Base-by-base conservation (phyloP, 92 coral and sea anemone species). In the Diadumene lineata region DNA sequence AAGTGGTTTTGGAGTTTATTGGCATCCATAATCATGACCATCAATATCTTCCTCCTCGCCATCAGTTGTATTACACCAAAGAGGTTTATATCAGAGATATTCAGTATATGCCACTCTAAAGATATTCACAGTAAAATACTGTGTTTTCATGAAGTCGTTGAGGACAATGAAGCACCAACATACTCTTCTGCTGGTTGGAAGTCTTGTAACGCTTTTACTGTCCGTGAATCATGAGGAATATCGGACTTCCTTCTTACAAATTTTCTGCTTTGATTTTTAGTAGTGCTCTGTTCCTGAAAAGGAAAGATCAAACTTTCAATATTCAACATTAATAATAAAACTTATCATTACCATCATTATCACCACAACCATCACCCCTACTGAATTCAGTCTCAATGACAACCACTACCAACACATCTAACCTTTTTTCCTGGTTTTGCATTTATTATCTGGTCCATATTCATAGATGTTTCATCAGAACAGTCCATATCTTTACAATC, bases 221-320 rank as follows among this genome's bases (percentile, higher is more conserved):
- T 91, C 57, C 85, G 72, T 10, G 88, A 58, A 77, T 94, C 98
- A 33, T 88, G 92, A 11, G 98, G 98, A 15, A 94, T 89, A 79
- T 94, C 98, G 0, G 97, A 94, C 89, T 94, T 94, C 82, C 93
- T 87, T 64, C 97, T 82, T 34, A 90, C 90, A 69, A 87, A 90
- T 81, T 88, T 94, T 66, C 87, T 85, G 64, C 89, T 88, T 78
- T 78, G 87, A 44, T 86, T 92, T 66, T 74, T 91, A 78, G 79
- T 91, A 15, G 79, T 79, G 11, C 84, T 86, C 28, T 1, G 25
- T 10, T 34, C 50, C 74, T 73, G 27, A 63, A 43, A 56, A 48
- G 19, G 60, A 64, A 34, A 58, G 11, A 58, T n/a, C 60, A 53
- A 53, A 3, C 53, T 46, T 46, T 46, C 17, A 17, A 46, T 17